phyloP scores from a whole-genome alignment of 2,888 invertebrate species.

The Lamellibrachia satsuma region DNA sequence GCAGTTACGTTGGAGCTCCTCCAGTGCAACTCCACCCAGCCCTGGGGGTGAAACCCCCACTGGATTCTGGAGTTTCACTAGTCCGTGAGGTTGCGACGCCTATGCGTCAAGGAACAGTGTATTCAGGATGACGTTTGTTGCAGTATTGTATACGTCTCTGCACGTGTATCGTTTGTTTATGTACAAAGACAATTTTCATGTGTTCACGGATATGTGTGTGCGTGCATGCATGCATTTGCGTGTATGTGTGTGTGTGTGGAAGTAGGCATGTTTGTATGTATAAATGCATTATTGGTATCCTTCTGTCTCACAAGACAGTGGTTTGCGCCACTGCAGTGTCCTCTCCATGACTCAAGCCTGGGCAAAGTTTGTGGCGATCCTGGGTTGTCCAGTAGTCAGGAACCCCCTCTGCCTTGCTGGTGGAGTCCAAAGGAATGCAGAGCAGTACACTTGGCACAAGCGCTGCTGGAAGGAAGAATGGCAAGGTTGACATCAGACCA shows the following conservation, averaged over 20 bases:
- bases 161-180: neutral
- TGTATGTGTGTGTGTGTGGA: neutral
- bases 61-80: neutral
- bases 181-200: neutral
- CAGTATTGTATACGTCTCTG: conserved; percentile 3
- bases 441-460: too few species aligned
- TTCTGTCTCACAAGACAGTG: too few species aligned
- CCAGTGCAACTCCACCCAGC: neutral
- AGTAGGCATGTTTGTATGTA: neutral
- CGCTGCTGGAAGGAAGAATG: too few species aligned
- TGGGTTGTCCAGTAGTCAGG: too few species aligned
- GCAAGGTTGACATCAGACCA: too few species aligned
- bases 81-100: neutral
- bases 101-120: neutral
- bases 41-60: neutral
- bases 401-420: too few species aligned
- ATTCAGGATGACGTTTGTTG: neutral
- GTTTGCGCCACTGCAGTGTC: too few species aligned
- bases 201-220: neutral
- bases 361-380: too few species aligned
- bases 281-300: neutral
- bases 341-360: too few species aligned
- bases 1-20: neutral
- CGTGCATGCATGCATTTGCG: neutral
- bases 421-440: too few species aligned